phyloP scores from a whole-genome alignment of 2,888 invertebrate species.

The Pristionchus entomophagus region DNA sequence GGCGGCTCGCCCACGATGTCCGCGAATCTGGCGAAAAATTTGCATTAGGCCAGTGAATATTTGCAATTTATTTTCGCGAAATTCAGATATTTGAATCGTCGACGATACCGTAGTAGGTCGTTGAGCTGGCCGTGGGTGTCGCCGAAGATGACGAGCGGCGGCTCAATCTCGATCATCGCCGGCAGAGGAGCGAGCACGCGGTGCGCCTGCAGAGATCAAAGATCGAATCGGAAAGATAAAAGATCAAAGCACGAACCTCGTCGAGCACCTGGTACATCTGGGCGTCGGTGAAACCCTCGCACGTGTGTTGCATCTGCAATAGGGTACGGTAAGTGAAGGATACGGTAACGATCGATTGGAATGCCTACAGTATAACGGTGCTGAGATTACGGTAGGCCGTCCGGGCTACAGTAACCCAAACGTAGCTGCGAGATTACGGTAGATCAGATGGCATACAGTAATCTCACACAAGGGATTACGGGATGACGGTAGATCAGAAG shows the following conservation, averaged over 20 bases:
- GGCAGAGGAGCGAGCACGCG: slow-evolving; percentile 53
- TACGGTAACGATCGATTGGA: slow-evolving; percentile 1
- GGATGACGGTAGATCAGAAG: no score
- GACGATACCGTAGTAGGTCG: slow-evolving; percentile 57
- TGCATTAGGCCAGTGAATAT: no score
- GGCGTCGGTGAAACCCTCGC: slow-evolving; percentile 54
- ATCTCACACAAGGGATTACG: no score
- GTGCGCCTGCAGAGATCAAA: slow-evolving; percentile 50
- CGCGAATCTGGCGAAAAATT: slow-evolving; percentile 53
- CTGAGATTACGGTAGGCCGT: no score
- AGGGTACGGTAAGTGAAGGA: neutral
- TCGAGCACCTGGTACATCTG: slow-evolving; percentile 33
- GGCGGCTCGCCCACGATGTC: slow-evolving; percentile 65
- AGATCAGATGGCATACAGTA: neutral
- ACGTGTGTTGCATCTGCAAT: slow-evolving; percentile 30
- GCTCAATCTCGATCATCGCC: slow-evolving; percentile 57
- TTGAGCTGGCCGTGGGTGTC: slow-evolving; percentile 69
- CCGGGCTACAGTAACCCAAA: neutral
- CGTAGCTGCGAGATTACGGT: neutral
- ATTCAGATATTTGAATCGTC: neutral
- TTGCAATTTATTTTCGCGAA: slow-evolving; percentile 23
- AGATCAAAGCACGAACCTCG: slow-evolving; percentile 20
- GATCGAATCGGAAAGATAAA: slow-evolving; percentile 12
- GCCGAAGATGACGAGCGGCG: slow-evolving; percentile 66
- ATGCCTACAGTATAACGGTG: no score